Conservation (phyloP, 2,797 vertebrate genomes). For the Bovichtus variegatus region DNA sequence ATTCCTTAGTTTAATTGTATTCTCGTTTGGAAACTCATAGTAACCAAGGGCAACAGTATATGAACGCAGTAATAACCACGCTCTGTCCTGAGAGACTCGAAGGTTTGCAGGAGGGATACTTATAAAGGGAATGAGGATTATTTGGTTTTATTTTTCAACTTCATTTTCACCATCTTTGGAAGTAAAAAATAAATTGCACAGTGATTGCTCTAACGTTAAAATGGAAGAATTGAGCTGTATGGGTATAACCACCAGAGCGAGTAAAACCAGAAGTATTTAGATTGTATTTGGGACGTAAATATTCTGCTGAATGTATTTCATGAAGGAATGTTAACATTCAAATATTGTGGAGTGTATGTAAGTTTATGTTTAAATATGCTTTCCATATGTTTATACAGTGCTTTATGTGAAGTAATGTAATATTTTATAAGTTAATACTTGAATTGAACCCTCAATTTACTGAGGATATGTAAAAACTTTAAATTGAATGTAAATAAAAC, state of each 20-base stretch:
- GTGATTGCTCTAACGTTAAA: conserved; percentile 7
- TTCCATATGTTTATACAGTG: conserved; percentile 44
- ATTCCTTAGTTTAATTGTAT: conserved; percentile 35
- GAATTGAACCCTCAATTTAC: conserved; percentile 69
- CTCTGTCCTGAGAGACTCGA: neutral
- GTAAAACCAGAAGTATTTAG: conserved; percentile 26
- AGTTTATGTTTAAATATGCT: conserved; percentile 39
- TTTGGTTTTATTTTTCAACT: conserved; percentile 19
- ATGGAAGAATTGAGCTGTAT: conserved; percentile 3
- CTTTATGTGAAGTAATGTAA: conserved; percentile 49
- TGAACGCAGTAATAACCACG: conserved; percentile 1
- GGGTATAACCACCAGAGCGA: conserved; percentile 17
- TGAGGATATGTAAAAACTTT: conserved; percentile 65
- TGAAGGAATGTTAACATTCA: conserved; percentile 49
- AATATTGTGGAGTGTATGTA: conserved; percentile 34
- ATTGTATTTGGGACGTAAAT: conserved; percentile 2
- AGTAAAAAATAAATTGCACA: neutral
- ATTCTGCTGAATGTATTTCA: conserved; percentile 66
- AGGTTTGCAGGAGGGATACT: conserved; percentile 1
- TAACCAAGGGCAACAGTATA: neutral
- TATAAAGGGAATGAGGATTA: neutral
- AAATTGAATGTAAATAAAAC: conserved; percentile 72
- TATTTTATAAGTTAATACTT: conserved; percentile 68
- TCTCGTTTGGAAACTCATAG: conserved; percentile 20
- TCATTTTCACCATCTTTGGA: conserved; percentile 31